These are phyloP conservation scores for Zaprionus tsacasi DNA, from an alignment of 1,140 invertebrate genomes.

Conservation along the genomic window DNA sequence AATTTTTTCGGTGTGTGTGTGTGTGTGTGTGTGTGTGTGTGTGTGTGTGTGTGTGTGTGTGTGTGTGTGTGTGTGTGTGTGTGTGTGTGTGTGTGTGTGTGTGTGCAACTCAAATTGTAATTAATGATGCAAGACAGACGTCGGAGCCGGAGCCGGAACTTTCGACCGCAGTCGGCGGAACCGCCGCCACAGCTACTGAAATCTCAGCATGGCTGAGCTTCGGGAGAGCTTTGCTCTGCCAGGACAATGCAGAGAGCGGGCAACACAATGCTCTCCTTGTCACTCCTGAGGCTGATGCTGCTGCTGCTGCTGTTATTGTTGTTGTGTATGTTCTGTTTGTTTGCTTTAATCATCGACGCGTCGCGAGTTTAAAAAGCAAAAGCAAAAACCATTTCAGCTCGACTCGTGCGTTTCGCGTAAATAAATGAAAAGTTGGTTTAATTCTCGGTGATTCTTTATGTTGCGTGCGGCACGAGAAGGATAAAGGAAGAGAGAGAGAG, in stretches of 20 bases:
- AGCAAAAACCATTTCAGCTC: slow-evolving; percentile 39
- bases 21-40: slow-evolving; percentile 39
- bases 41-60: slow-evolving; percentile 42
- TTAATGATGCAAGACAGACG: slow-evolving; percentile 80
- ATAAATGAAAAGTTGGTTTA: slow-evolving; percentile 82
- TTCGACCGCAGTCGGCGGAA: slow-evolving; percentile 18
- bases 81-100: slow-evolving; percentile 25
- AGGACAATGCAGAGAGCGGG: background rate
- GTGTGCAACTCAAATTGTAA: slow-evolving; percentile 77
- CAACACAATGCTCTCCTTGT: background rate
- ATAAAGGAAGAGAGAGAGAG: background rate
- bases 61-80: slow-evolving; percentile 42
- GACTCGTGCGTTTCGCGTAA: slow-evolving; percentile 71
- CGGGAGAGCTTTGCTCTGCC: slow-evolving; percentile 8
- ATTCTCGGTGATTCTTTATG: slow-evolving; percentile 75
- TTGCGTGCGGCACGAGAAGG: slow-evolving; percentile 11
- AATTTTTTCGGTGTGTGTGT: slow-evolving; percentile 20
- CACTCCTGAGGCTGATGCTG: slow-evolving; percentile 3
- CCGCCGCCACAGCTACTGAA: slow-evolving; percentile 20
- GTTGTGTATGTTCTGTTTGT: slow-evolving; percentile 52
- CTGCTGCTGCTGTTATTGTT: slow-evolving; percentile 25
- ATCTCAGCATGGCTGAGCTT: slow-evolving; percentile 38
- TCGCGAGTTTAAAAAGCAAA: slow-evolving; percentile 64
- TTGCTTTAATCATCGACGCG: slow-evolving; percentile 76
- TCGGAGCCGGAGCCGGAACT: slow-evolving; percentile 19